Evolutionary conservation across 1,140 invertebrate genomes (phyloP), one percentile per base, ranked within the genome.

Genomic region (Dryas iulia): DNA sequence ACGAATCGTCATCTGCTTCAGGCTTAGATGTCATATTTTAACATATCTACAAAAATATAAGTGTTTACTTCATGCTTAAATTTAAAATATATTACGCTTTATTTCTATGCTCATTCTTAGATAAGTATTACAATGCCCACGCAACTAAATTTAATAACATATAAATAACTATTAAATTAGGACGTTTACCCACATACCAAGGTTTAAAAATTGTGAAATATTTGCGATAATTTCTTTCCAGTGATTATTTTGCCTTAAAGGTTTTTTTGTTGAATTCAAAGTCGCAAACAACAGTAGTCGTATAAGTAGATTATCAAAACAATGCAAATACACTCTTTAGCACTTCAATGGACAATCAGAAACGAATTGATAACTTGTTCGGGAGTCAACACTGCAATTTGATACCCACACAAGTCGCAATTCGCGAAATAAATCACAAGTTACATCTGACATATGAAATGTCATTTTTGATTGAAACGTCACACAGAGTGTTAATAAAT

Each of bases 1-100:
- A 89, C 1, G 88, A 90, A 47, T 91, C 89, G 47, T 91, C 89
- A 35, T 89, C 86, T 70, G 76, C 80, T 56, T 84, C 81, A n/a
- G 69, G 33, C 11, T 78, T 83, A 47, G 73, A 60, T 63, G 80
- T 67, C 84, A 89, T 88, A 69, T 53, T 84, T 59, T 53, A 53
- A 26, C 68, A 70, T 70, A 59, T 24, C 57, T 66, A 35, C 8
- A 66, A 25, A 33, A 54, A 64, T 10, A 30, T 12, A 5, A 21
- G 10, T 47, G 8, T 18, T 47, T 47, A 47, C 2, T 28, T 3
- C 6, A 28, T 3, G 26, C 26, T 28, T 28, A n/a, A n/a, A n/a
- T n/a, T n/a, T 6, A 28, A 3, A 28, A 6, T 28, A 28, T 3
- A 28, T 28, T 28, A 6, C 6, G 26, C 26, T 3, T 2, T 28